These are phyloP conservation scores for Pygoscelis adeliae DNA, from an alignment of 2,113 vertebrate genomes.

Conservation along the genomic window DNA sequence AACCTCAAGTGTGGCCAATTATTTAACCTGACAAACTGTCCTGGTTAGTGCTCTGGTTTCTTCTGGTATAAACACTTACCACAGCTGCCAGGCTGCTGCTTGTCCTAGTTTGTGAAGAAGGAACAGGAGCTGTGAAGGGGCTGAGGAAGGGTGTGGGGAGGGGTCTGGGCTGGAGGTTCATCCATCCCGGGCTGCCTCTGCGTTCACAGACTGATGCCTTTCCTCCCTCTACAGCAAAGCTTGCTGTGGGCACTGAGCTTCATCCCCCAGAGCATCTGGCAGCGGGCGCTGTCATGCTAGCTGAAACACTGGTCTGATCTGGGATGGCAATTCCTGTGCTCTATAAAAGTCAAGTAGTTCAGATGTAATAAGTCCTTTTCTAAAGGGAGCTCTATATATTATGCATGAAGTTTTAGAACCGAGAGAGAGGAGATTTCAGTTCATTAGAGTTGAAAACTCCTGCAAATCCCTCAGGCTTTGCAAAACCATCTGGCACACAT, in stretches of 20 bases:
- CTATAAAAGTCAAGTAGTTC: slow-evolving; percentile 21
- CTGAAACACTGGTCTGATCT: neutral
- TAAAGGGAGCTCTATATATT: slow-evolving; percentile 53
- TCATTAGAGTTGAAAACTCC: slow-evolving; percentile 68
- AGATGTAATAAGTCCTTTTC: slow-evolving; percentile 43
- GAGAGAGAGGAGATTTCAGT: slow-evolving; percentile 58
- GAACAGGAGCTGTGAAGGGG: neutral
- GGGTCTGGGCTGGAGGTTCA: neutral
- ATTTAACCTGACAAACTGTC: neutral
- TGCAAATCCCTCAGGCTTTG: slow-evolving; percentile 56
- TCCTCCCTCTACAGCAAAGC: neutral
- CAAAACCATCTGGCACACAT: slow-evolving; percentile 53
- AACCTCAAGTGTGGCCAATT: neutral
- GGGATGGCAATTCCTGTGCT: slow-evolving; percentile 19
- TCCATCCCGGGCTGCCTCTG: neutral
- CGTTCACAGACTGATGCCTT: neutral
- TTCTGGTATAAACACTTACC: neutral
- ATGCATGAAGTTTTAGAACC: slow-evolving; percentile 62
- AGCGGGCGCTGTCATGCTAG: neutral
- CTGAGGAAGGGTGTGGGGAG: neutral
- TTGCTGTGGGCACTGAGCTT: neutral
- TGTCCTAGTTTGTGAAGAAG: neutral
- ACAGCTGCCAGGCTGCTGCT: neutral
- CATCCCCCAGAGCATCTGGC: neutral
- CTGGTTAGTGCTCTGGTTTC: neutral